A percentile compares a stretch with the other conserved stretches of the same genome.
Conservation (phyloP, 2,797 vertebrate species). For the Alectoris magna region DNA sequence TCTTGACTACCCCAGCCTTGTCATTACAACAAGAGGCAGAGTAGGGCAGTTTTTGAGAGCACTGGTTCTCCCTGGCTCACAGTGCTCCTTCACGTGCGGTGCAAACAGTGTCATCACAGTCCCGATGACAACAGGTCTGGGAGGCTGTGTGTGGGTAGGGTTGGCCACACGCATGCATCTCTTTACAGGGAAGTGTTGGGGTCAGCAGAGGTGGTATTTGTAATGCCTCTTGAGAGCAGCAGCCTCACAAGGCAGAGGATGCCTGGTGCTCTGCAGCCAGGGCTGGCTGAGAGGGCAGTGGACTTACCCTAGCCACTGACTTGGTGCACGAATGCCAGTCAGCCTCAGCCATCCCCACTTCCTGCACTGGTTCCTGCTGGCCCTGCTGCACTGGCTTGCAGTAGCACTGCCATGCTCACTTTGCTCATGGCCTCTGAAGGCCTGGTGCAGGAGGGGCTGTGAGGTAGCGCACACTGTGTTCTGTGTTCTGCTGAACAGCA, state of each 20-base stretch:
- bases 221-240: not conserved
- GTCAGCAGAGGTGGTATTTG: not conserved
- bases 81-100: not conserved
- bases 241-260: not conserved
- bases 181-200: not conserved
- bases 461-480: not conserved
- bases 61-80: rapidly evolving
- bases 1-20: not conserved
- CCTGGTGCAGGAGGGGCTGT: not conserved
- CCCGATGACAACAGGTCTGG: not conserved
- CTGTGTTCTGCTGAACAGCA: not conserved
- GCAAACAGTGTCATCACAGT: not conserved
- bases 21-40: no score
- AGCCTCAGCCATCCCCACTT: not conserved
- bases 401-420: not conserved
- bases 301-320: not conserved
- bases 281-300: not conserved
- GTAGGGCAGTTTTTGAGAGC: not conserved
- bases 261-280: not conserved
- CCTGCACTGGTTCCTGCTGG: not conserved
- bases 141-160: not conserved
- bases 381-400: not conserved
- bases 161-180: rapidly evolving
- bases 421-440: not conserved
- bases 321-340: not conserved